Conservation (phyloP, 2,113 vertebrate genomes). For the Sprattus sprattus region DNA sequence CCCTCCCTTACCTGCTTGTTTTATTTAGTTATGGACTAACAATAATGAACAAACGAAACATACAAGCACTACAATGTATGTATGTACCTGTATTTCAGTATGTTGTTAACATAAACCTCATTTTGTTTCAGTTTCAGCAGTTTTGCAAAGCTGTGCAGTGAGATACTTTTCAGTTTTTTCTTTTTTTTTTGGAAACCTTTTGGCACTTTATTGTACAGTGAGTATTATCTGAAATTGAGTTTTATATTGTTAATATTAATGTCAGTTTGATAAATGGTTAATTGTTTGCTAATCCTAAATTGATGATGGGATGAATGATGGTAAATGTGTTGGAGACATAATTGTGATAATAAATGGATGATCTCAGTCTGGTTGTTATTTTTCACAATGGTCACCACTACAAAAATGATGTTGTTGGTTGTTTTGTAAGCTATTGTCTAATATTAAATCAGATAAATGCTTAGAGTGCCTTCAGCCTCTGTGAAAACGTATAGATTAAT, state of each 20-base stretch:
- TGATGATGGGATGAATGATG: not conserved
- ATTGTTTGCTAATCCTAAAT: not conserved
- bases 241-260: not conserved
- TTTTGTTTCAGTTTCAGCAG: not conserved
- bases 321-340: not conserved
- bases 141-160: not conserved
- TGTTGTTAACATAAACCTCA: not conserved
- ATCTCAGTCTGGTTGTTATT: not conserved
- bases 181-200: not conserved
- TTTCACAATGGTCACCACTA: not conserved
- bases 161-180: not conserved
- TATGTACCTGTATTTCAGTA: too few relatives aligned
- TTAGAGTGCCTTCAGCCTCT: not conserved
- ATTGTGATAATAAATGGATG: not conserved
- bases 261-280: not conserved
- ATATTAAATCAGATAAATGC: not conserved
- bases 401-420: not conserved
- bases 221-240: not conserved
- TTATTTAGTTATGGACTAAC: not conserved
- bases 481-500: not conserved
- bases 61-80: too few relatives aligned
- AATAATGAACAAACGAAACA: not conserved
- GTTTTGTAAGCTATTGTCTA: not conserved
- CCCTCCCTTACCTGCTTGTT: not conserved
- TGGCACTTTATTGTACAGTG: slow-evolving; percentile 14